Evolutionary conservation across 2,113 vertebrate species (phyloP).

Genomic region (Microtus montanus): DNA sequence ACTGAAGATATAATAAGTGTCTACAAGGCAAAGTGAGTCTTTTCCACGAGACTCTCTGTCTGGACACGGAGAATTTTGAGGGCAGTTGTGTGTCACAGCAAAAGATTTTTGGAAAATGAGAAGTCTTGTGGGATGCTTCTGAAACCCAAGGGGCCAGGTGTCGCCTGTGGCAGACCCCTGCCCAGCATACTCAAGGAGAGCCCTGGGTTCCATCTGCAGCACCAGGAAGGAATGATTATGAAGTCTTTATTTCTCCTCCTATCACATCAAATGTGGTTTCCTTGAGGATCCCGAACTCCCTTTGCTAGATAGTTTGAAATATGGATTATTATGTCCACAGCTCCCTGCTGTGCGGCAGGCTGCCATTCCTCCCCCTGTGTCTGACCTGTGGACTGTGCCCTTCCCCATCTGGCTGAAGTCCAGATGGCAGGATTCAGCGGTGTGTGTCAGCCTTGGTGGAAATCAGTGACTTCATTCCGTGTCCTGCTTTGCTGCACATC

Average conservation of each 20-base stretch:
- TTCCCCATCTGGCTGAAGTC: not conserved
- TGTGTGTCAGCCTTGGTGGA: not conserved
- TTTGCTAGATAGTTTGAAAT: not conserved
- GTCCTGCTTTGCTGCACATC: not conserved
- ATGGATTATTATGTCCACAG: not conserved
- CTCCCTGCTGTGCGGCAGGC: not conserved
- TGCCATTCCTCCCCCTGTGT: no score
- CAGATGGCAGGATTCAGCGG: not conserved
- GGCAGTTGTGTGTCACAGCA: not conserved
- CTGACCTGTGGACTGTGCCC: not conserved
- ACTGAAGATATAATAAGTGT: not conserved
- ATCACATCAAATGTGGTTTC: not conserved
- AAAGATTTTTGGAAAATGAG: slow-evolving; percentile 21
- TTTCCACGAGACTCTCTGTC: not conserved
- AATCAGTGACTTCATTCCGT: not conserved
- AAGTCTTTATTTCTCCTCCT: not conserved
- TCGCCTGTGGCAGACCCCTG: not conserved
- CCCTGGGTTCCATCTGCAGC: not conserved
- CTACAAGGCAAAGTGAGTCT: not conserved
- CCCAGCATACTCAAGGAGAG: not conserved
- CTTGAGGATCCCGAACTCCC: not conserved
- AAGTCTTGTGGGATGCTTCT: slow-evolving; percentile 12
- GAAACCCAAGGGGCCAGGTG: not conserved
- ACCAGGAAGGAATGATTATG: not conserved
- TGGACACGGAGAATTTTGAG: slow-evolving; percentile 12